Evolutionary conservation across 2,797 vertebrate species (phyloP).

Genomic region (Dendrocincla fuliginosa): DNA sequence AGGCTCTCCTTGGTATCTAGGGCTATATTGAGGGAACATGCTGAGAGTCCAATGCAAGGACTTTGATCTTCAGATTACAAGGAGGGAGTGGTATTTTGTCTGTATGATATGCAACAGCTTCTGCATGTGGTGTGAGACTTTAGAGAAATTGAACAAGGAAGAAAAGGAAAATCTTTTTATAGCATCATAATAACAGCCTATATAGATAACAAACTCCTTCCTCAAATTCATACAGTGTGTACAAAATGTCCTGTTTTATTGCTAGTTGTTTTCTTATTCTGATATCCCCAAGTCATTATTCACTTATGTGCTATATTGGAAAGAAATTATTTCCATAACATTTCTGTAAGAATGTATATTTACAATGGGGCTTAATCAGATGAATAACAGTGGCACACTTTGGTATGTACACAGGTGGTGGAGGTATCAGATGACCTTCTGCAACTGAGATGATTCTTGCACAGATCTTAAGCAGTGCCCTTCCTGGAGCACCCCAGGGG

Average conservation of each 20-base stretch:
- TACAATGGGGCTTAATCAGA: background rate
- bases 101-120: background rate
- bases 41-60: background rate
- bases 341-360: background rate
- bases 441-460: background rate
- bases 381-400: background rate
- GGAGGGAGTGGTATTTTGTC: background rate
- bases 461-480: background rate
- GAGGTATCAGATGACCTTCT: background rate
- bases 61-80: background rate
- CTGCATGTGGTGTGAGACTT: background rate
- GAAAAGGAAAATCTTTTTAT: background rate
- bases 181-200: background rate
- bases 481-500: background rate
- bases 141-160: background rate
- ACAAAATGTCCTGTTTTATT: background rate
- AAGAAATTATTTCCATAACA: background rate
- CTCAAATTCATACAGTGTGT: background rate
- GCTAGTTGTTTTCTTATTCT: background rate
- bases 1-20: background rate
- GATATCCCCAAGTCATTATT: background rate
- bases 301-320: background rate
- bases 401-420: rapidly evolving
- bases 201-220: background rate
- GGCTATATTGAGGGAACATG: background rate